Percentiles rank a stretch among this genome's conserved stretches.
These are phyloP conservation scores for Girardia tigrina DNA, from an alignment of 2,888 invertebrate genomes.

Conservation along the genomic window DNA sequence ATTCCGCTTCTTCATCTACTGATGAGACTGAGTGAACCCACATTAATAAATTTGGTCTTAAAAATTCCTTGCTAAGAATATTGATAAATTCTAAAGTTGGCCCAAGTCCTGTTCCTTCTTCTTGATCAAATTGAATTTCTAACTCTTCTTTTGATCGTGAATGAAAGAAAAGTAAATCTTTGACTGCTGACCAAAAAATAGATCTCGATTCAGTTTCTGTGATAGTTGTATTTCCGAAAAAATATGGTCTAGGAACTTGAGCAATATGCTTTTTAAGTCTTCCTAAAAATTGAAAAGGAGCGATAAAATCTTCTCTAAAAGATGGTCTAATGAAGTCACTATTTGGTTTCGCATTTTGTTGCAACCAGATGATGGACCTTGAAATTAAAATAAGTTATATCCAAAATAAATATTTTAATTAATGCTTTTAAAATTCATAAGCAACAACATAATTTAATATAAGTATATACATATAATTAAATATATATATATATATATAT, in stretches of 20 bases:
- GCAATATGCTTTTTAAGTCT: conserved; percentile 90
- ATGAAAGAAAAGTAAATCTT: conserved; percentile 68
- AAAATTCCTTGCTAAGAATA: conserved; percentile 76
- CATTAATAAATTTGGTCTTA: not conserved
- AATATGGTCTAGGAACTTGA: conserved; percentile 73
- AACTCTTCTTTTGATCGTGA: conserved; percentile 76
- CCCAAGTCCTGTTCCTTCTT: conserved; percentile 76
- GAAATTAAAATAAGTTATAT: not conserved
- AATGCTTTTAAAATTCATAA: not conserved
- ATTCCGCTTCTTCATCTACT: conserved; percentile 58
- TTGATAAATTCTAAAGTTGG: conserved; percentile 97
- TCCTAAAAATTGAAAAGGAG: conserved; percentile 64
- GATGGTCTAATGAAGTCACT: not conserved
- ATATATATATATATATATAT: too few species aligned
- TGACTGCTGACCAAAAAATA: conserved; percentile 60
- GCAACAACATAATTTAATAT: too few species aligned
- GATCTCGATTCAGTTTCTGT: not conserved
- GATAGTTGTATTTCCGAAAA: not conserved
- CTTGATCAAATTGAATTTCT: conserved; percentile 44
- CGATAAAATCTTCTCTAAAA: not conserved
- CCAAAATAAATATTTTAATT: not conserved
- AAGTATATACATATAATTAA: not conserved
- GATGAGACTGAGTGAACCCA: not conserved
- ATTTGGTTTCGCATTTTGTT: not conserved
- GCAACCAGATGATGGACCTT: conserved; percentile 45